These are phyloP conservation scores for Lycocerus yunnanus DNA, from an alignment of 2,888 invertebrate species.

Conservation along the genomic window DNA sequence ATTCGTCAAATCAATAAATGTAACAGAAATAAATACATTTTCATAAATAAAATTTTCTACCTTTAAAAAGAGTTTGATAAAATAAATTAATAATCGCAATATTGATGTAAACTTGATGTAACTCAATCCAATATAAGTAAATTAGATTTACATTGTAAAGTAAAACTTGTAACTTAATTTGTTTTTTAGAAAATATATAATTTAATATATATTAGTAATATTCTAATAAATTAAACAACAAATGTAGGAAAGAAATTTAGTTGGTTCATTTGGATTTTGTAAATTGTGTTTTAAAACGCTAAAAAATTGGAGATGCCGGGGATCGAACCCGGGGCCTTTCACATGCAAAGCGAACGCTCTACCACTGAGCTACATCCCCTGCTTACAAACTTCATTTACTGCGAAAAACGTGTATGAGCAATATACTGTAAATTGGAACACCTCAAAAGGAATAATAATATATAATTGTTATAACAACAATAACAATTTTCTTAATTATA, in stretches of 20 bases:
- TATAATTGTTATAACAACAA: too few relatives aligned
- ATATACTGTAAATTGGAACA: too few relatives aligned
- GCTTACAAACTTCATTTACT: too few relatives aligned
- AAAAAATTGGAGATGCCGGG: slow-evolving; percentile 83
- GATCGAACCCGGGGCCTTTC: slow-evolving; percentile 99
- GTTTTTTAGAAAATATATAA: neutral
- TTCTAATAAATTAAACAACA: too few relatives aligned
- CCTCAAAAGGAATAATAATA: too few relatives aligned
- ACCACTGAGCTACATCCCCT: slow-evolving; percentile 97
- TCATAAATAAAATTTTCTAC: neutral
- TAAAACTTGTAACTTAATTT: neutral
- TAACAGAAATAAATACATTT: neutral
- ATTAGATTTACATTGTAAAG: too few relatives aligned
- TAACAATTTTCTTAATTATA: too few relatives aligned
- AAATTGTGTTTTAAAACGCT: neutral
- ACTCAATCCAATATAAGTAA: too few relatives aligned
- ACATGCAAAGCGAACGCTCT: slow-evolving; percentile 99
- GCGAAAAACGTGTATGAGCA: too few relatives aligned
- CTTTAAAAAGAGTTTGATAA: neutral
- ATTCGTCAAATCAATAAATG: neutral
- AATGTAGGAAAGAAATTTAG: neutral
- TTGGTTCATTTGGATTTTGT: neutral
- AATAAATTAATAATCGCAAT: neutral
- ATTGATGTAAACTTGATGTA: too few relatives aligned
- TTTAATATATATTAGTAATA: too few relatives aligned